Evolutionary conservation across 2,888 invertebrate genomes (phyloP).

Genomic region (Theretra japonica): DNA sequence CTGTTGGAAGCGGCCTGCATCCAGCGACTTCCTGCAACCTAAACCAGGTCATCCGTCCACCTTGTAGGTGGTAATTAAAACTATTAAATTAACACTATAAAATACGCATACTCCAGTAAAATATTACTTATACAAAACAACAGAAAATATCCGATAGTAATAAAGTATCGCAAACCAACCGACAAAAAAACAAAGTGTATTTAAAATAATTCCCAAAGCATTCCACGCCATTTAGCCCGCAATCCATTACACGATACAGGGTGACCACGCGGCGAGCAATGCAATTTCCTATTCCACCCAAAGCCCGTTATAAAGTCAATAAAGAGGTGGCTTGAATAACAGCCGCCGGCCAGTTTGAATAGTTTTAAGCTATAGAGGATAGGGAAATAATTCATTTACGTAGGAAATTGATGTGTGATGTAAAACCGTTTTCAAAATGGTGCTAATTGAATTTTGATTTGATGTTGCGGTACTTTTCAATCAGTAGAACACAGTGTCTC

Average conservation of each 20-base stretch:
- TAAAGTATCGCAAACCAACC: background rate
- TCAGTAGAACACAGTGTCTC: too few relatives aligned
- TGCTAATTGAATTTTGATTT: background rate
- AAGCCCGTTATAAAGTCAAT: slow-evolving; percentile 34
- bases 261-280: slow-evolving; percentile 21
- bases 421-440: background rate
- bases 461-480: background rate
- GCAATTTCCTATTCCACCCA: slow-evolving; percentile 30
- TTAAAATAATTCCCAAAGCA: slow-evolving; percentile 4
- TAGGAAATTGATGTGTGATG: background rate
- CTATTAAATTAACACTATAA: too few relatives aligned
- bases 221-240: slow-evolving; percentile 10
- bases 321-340: slow-evolving; percentile 29
- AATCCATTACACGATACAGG: slow-evolving; percentile 12
- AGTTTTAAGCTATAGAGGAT: slow-evolving; percentile 25
- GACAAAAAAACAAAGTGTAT: background rate
- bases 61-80: too few relatives aligned
- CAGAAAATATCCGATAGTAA: background rate
- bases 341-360: slow-evolving; percentile 18
- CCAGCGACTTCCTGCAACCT: too few relatives aligned
- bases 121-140: too few relatives aligned
- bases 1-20: too few relatives aligned
- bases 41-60: too few relatives aligned
- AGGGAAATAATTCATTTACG: slow-evolving; percentile 20
- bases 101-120: too few relatives aligned